These are phyloP conservation scores for Athalia circularis DNA, from an alignment of 2,888 invertebrate species.

Conservation along the genomic window DNA sequence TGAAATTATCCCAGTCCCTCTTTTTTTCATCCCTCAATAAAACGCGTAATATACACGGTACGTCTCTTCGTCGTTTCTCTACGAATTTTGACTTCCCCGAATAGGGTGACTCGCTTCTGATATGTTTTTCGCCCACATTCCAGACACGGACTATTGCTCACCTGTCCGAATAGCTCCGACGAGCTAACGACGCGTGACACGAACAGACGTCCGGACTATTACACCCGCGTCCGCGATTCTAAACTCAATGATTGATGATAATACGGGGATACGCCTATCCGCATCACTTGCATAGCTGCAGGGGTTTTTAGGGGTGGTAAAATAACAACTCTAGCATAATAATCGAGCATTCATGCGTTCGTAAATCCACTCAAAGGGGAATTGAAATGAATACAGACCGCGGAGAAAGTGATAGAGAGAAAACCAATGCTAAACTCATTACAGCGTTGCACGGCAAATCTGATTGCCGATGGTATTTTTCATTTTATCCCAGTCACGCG, in stretches of 20 bases:
- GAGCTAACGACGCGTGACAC: slow-evolving; percentile 43
- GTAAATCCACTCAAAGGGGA: neutral
- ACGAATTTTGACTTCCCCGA: neutral
- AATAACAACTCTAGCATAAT: neutral
- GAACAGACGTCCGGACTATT: slow-evolving; percentile 41
- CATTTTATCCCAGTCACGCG: too few species aligned
- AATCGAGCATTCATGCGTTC: slow-evolving; percentile 33
- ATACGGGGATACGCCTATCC: neutral
- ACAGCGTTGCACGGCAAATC: too few species aligned
- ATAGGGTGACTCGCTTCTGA: neutral
- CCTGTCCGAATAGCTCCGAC: slow-evolving; percentile 31
- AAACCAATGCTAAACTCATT: too few species aligned
- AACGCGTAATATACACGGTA: neutral
- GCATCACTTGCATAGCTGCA: neutral
- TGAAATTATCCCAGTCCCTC: neutral
- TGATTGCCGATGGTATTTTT: too few species aligned
- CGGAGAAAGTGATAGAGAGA: neutral
- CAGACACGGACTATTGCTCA: slow-evolving; percentile 12
- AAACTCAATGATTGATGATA: slow-evolving; percentile 39
- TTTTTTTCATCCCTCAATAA: neutral
- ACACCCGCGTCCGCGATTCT: slow-evolving; percentile 12
- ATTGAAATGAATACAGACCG: neutral
- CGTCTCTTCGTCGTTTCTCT: neutral
- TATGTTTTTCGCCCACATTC: neutral
- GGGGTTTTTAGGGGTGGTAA: too few species aligned